A percentile compares a stretch with the other conserved stretches of the same genome.
phyloP scores from a whole-genome alignment of 2,113 vertebrate species.

The Neogale vison region DNA sequence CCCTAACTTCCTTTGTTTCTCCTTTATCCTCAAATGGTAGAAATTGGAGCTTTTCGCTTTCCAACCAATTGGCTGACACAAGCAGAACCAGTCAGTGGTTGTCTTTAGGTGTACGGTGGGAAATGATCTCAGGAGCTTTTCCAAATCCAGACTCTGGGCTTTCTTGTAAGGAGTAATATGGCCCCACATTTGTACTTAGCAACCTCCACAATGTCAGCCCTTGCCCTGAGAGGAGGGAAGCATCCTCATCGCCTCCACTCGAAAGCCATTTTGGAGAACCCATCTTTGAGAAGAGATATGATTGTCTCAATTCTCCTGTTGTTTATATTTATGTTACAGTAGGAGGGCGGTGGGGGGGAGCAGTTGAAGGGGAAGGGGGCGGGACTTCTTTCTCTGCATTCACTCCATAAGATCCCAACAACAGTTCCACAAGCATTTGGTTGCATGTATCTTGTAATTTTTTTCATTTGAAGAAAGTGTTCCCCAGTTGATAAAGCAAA shows the following conservation, averaged over 20 bases:
- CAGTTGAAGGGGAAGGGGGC: not conserved
- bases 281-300: not conserved
- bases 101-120: not conserved
- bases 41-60: not conserved
- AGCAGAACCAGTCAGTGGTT: not conserved
- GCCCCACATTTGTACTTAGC: not conserved
- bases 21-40: not conserved
- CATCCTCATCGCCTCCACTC: not conserved
- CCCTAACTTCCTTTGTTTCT: not conserved
- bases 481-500: not conserved
- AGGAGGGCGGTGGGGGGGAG: not conserved
- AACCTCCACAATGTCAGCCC: accelerated
- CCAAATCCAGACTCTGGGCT: not conserved
- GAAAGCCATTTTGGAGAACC: not conserved
- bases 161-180: not conserved
- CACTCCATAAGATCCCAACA: not conserved
- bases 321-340: not conserved
- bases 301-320: not conserved
- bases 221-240: accelerated
- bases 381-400: not conserved
- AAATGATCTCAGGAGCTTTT: not conserved
- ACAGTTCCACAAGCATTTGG: not conserved
- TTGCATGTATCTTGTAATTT: not conserved
- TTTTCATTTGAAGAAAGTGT: not conserved
- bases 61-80: not conserved